A percentile compares a stretch with the other conserved stretches of the same genome.
Evolutionary conservation across 1,140 invertebrate species (phyloP).

Genomic region (Orchestia grillus): DNA sequence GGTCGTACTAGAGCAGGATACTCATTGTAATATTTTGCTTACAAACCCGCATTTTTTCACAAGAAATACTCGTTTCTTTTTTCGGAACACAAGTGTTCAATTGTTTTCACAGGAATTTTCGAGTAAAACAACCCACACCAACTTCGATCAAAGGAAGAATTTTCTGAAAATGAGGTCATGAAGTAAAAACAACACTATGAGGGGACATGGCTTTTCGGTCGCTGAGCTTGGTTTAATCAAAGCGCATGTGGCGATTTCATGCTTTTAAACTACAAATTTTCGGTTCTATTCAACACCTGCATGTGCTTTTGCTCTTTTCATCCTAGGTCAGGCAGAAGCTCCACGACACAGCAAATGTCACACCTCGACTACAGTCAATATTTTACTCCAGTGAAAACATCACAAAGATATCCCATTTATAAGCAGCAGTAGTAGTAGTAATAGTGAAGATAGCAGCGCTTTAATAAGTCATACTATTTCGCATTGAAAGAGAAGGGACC

Average conservation of each 20-base stretch:
- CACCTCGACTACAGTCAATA: no score
- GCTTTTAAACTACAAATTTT: no score
- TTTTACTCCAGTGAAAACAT: no score
- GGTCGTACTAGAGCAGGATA: not conserved
- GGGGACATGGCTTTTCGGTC: not conserved
- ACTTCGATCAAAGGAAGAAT: not conserved
- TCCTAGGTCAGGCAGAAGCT: no score
- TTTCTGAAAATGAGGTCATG: not conserved
- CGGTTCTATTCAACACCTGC: no score
- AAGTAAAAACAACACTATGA: not conserved
- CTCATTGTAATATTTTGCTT: not conserved
- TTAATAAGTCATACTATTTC: no score
- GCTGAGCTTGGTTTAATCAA: not conserved
- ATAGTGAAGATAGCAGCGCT: no score
- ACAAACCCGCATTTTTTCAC: not conserved
- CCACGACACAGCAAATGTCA: no score
- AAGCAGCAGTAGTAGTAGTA: no score
- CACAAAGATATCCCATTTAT: no score
- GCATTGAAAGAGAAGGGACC: no score
- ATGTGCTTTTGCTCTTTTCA: no score
- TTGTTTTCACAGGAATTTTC: not conserved
- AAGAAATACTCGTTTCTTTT: not conserved
- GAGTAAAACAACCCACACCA: not conserved
- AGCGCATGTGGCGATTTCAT: not conserved
- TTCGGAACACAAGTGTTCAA: not conserved